Conservation (phyloP, 2,113 vertebrate species). For the Anser cygnoides region DNA sequence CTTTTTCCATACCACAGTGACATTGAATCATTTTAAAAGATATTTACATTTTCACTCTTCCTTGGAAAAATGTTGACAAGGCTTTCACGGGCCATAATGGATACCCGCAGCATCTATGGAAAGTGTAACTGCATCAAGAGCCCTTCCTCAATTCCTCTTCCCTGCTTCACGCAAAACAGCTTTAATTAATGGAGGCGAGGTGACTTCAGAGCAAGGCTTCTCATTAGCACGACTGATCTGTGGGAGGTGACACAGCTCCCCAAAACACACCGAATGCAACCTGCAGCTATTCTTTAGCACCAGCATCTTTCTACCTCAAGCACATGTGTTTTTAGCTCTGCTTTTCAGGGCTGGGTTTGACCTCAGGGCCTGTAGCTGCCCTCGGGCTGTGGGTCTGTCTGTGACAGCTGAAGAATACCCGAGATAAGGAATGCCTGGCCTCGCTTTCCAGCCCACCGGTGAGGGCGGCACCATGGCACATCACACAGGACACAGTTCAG, state of each 20-base stretch:
- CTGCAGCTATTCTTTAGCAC: not conserved
- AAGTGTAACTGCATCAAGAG: slow-evolving; percentile 10
- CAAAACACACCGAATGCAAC: not conserved
- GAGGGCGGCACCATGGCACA: rapidly evolving
- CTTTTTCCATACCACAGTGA: slow-evolving; percentile 71
- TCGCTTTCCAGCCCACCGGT: not conserved
- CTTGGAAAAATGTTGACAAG: slow-evolving; percentile 77
- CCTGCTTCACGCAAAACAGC: not conserved
- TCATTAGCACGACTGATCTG: slow-evolving; percentile 42
- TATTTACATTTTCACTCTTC: slow-evolving; percentile 81
- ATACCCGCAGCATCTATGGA: slow-evolving; percentile 17
- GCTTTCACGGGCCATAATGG: slow-evolving; percentile 67
- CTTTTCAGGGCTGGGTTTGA: not conserved
- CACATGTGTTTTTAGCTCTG: not conserved
- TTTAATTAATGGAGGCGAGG: slow-evolving; percentile 71
- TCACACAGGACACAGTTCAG: rapidly evolving
- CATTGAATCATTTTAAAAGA: slow-evolving; percentile 79
- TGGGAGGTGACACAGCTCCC: not conserved
- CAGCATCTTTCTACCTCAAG: not conserved
- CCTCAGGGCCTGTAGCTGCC: not conserved
- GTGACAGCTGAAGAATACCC: not conserved
- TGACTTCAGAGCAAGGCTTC: slow-evolving; percentile 58
- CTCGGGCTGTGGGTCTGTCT: not conserved
- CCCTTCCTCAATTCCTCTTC: slow-evolving; percentile 11
- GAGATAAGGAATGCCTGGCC: not conserved